These are phyloP conservation scores for Zaprionus ghesquierei DNA, from an alignment of 1,140 invertebrate species.

Conservation along the genomic window DNA sequence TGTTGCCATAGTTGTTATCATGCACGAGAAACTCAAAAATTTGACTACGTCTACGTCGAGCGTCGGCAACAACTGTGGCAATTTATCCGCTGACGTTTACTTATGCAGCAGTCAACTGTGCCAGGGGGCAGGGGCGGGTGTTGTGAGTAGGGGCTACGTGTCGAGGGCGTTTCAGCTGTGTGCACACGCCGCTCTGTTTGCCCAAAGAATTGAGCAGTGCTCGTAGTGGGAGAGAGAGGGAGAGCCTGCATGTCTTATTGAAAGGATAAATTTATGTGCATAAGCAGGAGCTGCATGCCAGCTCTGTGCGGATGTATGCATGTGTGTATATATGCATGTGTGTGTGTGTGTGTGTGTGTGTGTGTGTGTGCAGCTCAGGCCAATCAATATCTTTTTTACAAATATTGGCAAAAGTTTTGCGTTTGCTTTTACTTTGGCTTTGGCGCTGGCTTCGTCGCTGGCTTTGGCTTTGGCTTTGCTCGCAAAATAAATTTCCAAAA, in stretches of 20 bases:
- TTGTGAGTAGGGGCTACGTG: neutral
- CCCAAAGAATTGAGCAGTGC: constrained; percentile 69
- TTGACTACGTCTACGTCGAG: constrained; percentile 38
- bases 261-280: constrained; percentile 69
- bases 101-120: constrained; percentile 46
- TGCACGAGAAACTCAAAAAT: constrained; percentile 74
- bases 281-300: constrained; percentile 37
- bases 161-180: constrained; percentile 35
- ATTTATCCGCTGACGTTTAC: constrained; percentile 59
- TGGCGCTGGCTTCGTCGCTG: constrained; percentile 35
- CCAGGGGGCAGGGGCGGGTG: neutral
- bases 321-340: constrained; percentile 17
- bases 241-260: constrained; percentile 41
- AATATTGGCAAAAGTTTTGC: constrained; percentile 77
- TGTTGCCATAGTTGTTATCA: constrained; percentile 75
- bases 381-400: constrained; percentile 81
- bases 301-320: constrained; percentile 21
- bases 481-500: constrained; percentile 58
- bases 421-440: constrained; percentile 61
- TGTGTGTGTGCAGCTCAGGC: constrained; percentile 34
- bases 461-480: neutral
- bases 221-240: constrained; percentile 4
- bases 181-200: constrained; percentile 55
- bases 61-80: constrained; percentile 47
- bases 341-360: constrained; percentile 7